phyloP scores from a whole-genome alignment of 2,113 vertebrate species.

The Eudyptes chrysolophus region DNA sequence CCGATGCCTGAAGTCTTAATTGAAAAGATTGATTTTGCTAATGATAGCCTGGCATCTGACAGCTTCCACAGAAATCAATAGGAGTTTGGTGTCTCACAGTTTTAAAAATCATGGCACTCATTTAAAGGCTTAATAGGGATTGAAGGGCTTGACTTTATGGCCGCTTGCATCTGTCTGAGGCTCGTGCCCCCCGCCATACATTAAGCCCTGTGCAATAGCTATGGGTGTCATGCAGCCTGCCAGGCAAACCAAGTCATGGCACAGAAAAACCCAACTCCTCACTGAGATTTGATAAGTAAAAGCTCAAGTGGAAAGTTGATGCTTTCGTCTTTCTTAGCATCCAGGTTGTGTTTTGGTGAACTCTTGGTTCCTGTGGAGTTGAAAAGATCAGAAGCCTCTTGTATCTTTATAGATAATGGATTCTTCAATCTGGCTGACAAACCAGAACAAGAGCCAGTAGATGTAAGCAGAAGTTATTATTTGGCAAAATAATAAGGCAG shows the following conservation, averaged over 20 bases:
- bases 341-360: not conserved
- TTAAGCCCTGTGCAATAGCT: not conserved
- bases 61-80: not conserved
- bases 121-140: not conserved
- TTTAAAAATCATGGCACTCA: not conserved
- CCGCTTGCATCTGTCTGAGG: not conserved
- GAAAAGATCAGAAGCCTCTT: not conserved
- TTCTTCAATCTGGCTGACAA: not conserved
- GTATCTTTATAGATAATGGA: not conserved
- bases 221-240: not conserved
- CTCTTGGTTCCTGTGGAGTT: not conserved
- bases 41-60: not conserved
- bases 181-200: not conserved
- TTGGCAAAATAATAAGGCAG: not conserved
- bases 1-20: not conserved
- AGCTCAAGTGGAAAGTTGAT: not conserved
- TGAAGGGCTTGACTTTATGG: not conserved
- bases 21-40: conserved; percentile 30
- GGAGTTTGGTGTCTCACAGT: not conserved
- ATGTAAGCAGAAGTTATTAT: not conserved
- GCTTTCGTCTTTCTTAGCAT: not conserved
- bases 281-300: not conserved
- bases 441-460: not conserved
- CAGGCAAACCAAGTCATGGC: not conserved
- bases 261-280: not conserved